These are phyloP conservation scores for Xenus cinereus DNA, from an alignment of 2,113 vertebrate genomes.

Conservation along the genomic window DNA sequence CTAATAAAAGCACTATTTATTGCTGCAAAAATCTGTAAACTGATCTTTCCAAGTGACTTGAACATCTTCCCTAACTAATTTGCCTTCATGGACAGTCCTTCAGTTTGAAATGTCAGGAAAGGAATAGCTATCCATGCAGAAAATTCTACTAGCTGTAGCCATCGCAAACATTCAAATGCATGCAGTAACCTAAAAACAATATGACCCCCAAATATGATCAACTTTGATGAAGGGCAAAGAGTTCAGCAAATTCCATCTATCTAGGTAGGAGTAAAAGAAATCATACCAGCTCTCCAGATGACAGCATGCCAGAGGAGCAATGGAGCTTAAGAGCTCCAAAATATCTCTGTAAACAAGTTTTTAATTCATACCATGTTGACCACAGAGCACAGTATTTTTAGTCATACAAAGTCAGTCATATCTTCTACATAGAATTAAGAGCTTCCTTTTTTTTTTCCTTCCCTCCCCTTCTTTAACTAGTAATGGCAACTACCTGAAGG, in stretches of 20 bases:
- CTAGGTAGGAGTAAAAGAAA: not conserved
- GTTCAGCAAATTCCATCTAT: not conserved
- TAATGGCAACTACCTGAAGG: not conserved
- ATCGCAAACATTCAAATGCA: not conserved
- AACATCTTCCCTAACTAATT: not conserved
- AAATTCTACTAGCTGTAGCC: slow-evolving; percentile 21
- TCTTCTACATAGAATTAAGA: not conserved
- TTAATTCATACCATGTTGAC: slow-evolving; percentile 9
- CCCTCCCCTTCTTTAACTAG: not conserved
- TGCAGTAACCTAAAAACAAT: not conserved
- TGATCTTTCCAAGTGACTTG: slow-evolving; percentile 24
- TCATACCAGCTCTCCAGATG: not conserved
- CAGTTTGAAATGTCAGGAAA: slow-evolving; percentile 15
- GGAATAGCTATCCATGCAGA: slow-evolving; percentile 8
- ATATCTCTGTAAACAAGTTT: slow-evolving; percentile 5
- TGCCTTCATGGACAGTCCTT: not conserved
- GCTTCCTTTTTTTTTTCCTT: not conserved
- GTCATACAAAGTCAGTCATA: not conserved
- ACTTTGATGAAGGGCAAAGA: not conserved
- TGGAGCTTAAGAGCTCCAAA: not conserved
- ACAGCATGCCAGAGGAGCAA: not conserved
- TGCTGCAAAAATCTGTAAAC: not conserved
- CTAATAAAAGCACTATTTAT: not conserved
- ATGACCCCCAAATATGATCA: not conserved
- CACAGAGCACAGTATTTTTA: not conserved